Percentiles rank a stretch among this genome's conserved stretches.
Evolutionary conservation across 1,140 invertebrate species (phyloP).

Genomic region (Agrilus planipennis): DNA sequence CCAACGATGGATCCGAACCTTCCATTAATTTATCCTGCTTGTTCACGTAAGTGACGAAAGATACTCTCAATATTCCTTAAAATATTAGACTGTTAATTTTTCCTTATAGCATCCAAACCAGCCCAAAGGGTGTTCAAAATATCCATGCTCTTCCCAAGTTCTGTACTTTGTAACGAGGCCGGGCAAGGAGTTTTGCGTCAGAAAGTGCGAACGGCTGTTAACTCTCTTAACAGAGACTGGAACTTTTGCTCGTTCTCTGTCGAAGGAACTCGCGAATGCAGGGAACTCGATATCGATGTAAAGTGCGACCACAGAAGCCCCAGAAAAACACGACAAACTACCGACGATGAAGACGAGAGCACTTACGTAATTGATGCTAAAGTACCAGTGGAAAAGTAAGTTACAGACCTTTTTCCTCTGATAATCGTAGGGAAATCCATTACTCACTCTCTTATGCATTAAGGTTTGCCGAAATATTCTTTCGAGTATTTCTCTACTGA

Average conservation of each 20-base stretch:
- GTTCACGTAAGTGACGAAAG: constrained; percentile 54
- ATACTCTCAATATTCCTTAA: constrained; percentile 5
- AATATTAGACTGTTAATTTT: constrained; percentile 16
- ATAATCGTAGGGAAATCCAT: no score
- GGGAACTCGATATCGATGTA: constrained; percentile 77
- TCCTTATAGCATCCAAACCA: constrained; percentile 60
- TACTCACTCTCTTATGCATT: no score
- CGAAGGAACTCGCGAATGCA: constrained; percentile 74
- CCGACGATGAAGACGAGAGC: constrained; percentile 50
- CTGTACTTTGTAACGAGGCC: constrained; percentile 86
- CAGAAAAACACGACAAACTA: constrained; percentile 45
- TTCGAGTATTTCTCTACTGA: no score
- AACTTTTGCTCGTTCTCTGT: constrained; percentile 83
- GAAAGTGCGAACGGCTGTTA: constrained; percentile 75
- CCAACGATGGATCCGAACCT: constrained; percentile 68
- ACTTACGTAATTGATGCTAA: constrained; percentile 67
- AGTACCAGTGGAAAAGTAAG: constrained; percentile 74
- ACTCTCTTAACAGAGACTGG: constrained; percentile 83
- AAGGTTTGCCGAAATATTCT: no score
- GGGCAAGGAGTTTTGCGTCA: constrained; percentile 83
- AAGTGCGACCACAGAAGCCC: constrained; percentile 71
- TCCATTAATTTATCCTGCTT: constrained; percentile 80
- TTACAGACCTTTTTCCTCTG: constrained; percentile 15
- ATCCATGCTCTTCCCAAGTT: constrained; percentile 85
- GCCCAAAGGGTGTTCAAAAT: constrained; percentile 88